phyloP scores from a whole-genome alignment of 2,888 invertebrate genomes.

The Emmelina monodactyla region DNA sequence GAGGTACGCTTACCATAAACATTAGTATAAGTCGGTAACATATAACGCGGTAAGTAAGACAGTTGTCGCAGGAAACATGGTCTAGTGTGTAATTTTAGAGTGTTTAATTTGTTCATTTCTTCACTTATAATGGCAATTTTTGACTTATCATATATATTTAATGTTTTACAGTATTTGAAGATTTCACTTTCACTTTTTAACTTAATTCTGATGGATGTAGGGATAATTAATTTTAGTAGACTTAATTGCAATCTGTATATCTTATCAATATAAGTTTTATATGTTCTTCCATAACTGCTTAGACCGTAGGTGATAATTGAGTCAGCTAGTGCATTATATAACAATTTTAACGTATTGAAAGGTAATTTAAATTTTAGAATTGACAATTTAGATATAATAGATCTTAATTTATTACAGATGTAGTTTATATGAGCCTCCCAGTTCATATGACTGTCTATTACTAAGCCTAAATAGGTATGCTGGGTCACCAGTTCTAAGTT shows the following conservation, averaged over 20 bases:
- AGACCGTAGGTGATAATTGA: constrained; percentile 3
- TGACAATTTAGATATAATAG: background rate
- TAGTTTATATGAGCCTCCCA: constrained; percentile 5
- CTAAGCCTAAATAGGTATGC: constrained; percentile 5
- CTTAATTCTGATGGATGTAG: background rate
- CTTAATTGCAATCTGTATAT: constrained; percentile 1
- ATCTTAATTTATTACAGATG: constrained; percentile 7
- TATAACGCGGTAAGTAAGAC: no score
- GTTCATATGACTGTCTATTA: constrained; percentile 4
- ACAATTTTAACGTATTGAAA: background rate
- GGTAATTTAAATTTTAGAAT: constrained; percentile 4
- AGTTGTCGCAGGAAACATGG: no score
- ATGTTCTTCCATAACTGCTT: constrained; percentile 2
- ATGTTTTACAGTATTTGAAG: constrained; percentile 2
- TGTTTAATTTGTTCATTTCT: no score
- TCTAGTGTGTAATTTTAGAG: no score
- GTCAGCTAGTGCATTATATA: constrained; percentile 1
- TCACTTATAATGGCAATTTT: no score
- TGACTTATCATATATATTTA: background rate
- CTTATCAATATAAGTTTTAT: no score
- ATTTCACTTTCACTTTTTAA: background rate
- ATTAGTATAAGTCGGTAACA: no score
- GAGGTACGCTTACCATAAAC: no score
- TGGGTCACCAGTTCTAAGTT: background rate
- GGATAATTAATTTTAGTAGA: constrained; percentile 3